These are phyloP conservation scores for Ophraella communa DNA, from an alignment of 2,888 invertebrate genomes.

Conservation along the genomic window DNA sequence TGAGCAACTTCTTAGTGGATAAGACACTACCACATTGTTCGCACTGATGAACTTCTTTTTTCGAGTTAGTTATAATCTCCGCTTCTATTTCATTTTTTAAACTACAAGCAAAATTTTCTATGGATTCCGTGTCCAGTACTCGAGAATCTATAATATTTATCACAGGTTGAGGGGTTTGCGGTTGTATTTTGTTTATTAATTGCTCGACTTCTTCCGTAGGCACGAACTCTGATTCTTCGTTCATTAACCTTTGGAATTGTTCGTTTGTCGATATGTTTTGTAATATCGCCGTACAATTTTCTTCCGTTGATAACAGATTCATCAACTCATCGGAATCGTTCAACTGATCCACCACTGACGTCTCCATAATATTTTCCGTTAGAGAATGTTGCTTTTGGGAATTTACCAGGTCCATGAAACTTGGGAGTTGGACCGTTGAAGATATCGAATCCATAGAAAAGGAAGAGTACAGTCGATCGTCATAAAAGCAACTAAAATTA, in stretches of 20 bases:
- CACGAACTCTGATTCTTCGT: conserved; percentile 44
- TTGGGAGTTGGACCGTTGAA: conserved; percentile 21
- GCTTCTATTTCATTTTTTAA: neutral
- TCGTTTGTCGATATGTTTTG: conserved; percentile 56
- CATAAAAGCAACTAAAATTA: conserved; percentile 27
- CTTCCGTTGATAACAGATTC: conserved; percentile 54
- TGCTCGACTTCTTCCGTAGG: conserved; percentile 37
- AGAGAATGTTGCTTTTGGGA: conserved; percentile 42
- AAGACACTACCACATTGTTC: conserved; percentile 51
- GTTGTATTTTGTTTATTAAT: conserved; percentile 35
- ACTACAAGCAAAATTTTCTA: neutral
- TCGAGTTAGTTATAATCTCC: neutral
- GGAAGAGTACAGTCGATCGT: conserved; percentile 41
- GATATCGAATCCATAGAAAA: conserved; percentile 43
- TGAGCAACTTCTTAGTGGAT: conserved; percentile 52
- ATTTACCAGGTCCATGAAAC: conserved; percentile 48
- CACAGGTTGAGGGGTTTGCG: conserved; percentile 13
- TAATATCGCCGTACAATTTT: conserved; percentile 54
- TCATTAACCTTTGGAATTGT: conserved; percentile 53
- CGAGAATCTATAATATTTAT: conserved; percentile 13
- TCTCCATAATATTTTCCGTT: conserved; percentile 47
- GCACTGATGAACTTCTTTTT: conserved; percentile 46
- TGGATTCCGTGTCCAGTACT: neutral
- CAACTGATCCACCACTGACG: conserved; percentile 51
- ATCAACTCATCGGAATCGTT: conserved; percentile 56